phyloP scores from a whole-genome alignment of 2,113 vertebrate genomes.

The Lucifuga dentata region DNA sequence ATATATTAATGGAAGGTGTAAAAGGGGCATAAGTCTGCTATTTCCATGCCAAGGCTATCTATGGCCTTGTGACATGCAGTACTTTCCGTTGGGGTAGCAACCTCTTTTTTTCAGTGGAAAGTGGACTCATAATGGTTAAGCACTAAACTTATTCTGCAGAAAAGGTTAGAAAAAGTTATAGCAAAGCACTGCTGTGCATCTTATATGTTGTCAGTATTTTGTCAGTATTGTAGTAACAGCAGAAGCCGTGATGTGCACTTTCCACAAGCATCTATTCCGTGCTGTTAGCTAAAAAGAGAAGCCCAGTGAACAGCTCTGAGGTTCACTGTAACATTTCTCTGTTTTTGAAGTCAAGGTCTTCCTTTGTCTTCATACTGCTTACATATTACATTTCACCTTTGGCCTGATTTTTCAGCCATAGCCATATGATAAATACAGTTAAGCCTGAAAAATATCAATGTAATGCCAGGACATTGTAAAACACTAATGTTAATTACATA shows the following conservation, averaged over 20 bases:
- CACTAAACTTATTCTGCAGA: conserved; percentile 17
- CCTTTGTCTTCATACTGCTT: conserved; percentile 13
- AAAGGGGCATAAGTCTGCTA: too few relatives aligned
- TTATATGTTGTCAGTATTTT: conserved; percentile 43
- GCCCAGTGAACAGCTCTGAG: conserved; percentile 9
- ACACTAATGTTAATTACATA: too few relatives aligned
- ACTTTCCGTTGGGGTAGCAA: not conserved
- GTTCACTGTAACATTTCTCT: too few relatives aligned
- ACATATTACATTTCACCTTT: not conserved
- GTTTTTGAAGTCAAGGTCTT: not conserved
- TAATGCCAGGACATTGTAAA: conserved; percentile 19
- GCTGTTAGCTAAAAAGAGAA: conserved; percentile 28
- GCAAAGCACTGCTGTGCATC: conserved; percentile 20
- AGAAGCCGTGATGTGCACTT: not conserved
- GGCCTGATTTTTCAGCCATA: conserved; percentile 4
- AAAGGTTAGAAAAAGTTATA: conserved; percentile 20
- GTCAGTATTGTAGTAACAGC: conserved; percentile 32
- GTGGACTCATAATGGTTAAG: not conserved
- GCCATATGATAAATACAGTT: too few relatives aligned
- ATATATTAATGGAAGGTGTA: too few relatives aligned
- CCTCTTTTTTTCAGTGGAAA: not conserved
- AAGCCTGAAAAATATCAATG: not conserved
- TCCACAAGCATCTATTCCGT: conserved; percentile 35
- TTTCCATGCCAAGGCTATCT: not conserved
- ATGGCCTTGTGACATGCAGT: not conserved